Conservation (phyloP, 2,888 invertebrate species). For the Linnaemya tessellans region DNA sequence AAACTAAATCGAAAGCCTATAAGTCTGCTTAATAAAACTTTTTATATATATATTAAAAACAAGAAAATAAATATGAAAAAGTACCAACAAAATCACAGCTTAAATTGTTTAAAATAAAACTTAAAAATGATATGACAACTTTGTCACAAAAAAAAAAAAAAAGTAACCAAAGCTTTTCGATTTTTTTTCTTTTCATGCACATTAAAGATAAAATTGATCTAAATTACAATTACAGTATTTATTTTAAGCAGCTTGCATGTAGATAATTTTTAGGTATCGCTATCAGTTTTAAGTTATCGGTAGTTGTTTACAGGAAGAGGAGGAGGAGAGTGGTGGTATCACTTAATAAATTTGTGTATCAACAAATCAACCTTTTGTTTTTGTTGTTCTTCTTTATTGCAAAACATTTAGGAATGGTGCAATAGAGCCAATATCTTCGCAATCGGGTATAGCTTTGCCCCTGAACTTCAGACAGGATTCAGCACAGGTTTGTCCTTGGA, state of each 20-base stretch:
- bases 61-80: constrained; percentile 35
- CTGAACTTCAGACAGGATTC: constrained; percentile 92
- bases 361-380: constrained; percentile 65
- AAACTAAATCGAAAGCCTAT: constrained; percentile 56
- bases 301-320: too few relatives aligned
- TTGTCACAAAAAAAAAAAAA: background rate
- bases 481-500: constrained; percentile 93
- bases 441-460: constrained; percentile 93
- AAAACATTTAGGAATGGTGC: constrained; percentile 89
- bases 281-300: constrained; percentile 32
- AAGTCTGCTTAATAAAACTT: constrained; percentile 40
- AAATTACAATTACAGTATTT: constrained; percentile 17
- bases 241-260: constrained; percentile 9
- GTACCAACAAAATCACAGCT: constrained; percentile 52
- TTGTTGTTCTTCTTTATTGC: constrained; percentile 79
- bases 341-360: constrained; percentile 54
- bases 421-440: constrained; percentile 92
- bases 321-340: constrained; percentile 18
- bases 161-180: constrained; percentile 29
- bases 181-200: constrained; percentile 1
- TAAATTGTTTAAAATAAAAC: constrained; percentile 29
- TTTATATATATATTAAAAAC: constrained; percentile 21
- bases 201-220: constrained; percentile 70
- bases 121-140: background rate
- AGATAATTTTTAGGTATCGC: constrained; percentile 31